These are phyloP conservation scores for Montifringilla adamsi DNA, from an alignment of 2,113 vertebrate genomes.

Conservation along the genomic window DNA sequence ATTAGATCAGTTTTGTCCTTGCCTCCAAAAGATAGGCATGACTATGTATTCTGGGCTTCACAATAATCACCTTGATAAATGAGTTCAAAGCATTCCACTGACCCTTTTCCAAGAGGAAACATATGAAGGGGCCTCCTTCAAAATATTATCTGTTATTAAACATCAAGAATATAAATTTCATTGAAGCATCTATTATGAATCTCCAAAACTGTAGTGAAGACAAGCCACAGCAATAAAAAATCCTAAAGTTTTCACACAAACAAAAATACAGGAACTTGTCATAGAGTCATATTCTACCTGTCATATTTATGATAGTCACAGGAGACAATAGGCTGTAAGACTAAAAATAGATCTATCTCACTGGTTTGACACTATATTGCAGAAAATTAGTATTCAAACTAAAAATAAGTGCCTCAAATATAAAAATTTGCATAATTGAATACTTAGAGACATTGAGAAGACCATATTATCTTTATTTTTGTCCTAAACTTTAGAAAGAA, in stretches of 20 bases:
- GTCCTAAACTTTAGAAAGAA: background rate
- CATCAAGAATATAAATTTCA: background rate
- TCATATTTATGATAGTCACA: background rate
- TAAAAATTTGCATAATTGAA: background rate
- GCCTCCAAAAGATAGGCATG: background rate
- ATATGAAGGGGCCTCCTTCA: background rate
- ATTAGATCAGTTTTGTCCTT: constrained; percentile 4
- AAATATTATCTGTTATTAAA: background rate
- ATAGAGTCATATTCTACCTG: background rate
- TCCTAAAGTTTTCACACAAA: background rate
- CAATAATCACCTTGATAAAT: background rate
- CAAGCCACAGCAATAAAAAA: background rate
- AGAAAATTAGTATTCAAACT: background rate
- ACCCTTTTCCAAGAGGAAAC: background rate
- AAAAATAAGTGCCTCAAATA: background rate
- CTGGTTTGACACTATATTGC: background rate
- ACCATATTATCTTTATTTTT: background rate
- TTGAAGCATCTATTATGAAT: background rate
- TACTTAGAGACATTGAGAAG: background rate
- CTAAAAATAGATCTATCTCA: background rate
- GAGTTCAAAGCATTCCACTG: background rate
- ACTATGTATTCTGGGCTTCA: background rate
- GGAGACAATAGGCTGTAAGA: background rate
- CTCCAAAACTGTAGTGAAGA: background rate
- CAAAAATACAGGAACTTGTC: background rate